Conservation (phyloP, 2,113 vertebrate species). For the Numida meleagris region DNA sequence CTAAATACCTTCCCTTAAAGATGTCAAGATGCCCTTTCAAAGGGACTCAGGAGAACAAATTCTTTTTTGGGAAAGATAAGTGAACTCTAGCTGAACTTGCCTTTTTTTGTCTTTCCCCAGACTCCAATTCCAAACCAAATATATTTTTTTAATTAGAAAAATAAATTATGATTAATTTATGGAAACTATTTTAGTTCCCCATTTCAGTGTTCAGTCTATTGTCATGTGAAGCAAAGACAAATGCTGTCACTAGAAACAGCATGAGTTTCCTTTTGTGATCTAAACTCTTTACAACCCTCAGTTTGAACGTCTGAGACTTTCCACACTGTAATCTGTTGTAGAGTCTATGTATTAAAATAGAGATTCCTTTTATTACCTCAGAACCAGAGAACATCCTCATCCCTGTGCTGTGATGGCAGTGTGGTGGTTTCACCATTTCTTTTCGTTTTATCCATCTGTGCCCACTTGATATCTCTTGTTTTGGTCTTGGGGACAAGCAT, state of each 20-base stretch:
- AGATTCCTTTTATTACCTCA: neutral
- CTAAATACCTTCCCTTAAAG: neutral
- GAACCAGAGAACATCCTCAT: neutral
- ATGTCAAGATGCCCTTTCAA: neutral
- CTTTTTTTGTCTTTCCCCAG: neutral
- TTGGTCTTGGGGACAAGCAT: neutral
- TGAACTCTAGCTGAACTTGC: neutral
- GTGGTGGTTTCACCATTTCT: neutral
- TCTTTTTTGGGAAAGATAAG: neutral
- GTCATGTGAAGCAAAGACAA: conserved; percentile 23
- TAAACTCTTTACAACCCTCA: conserved; percentile 10
- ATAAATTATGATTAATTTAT: neutral
- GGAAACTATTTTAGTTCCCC: neutral
- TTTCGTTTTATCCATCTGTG: neutral
- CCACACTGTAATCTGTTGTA: conserved; percentile 13
- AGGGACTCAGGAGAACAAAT: neutral
- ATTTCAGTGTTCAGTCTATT: neutral
- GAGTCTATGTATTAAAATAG: neutral
- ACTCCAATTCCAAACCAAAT: neutral
- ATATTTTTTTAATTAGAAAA: neutral
- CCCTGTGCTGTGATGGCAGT: neutral
- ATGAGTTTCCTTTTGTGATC: conserved; percentile 14
- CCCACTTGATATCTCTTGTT: neutral
- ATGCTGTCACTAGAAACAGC: conserved; percentile 25
- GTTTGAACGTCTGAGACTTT: conserved; percentile 31